Conservation (phyloP, 2,888 invertebrate species). For the Brachylomia viminalis region DNA sequence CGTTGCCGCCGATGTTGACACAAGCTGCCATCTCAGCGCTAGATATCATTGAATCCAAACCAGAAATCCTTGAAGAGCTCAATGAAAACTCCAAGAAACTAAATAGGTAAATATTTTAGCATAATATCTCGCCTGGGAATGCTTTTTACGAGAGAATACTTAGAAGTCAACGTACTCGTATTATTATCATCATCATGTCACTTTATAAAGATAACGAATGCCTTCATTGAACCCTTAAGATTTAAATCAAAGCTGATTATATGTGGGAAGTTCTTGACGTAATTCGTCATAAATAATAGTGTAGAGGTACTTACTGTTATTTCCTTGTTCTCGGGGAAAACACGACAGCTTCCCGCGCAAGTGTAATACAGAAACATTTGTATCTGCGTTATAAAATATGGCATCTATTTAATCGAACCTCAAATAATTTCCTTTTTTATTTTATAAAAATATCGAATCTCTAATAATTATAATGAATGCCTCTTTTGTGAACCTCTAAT, state of each 20-base stretch:
- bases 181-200: background rate
- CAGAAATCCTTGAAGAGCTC: constrained; percentile 91
- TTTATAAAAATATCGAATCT: background rate
- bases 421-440: background rate
- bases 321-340: background rate
- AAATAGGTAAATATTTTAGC: constrained; percentile 82
- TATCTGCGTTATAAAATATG: background rate
- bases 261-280: background rate
- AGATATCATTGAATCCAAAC: constrained; percentile 93
- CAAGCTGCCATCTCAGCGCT: constrained; percentile 96
- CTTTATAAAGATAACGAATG: background rate
- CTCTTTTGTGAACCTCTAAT: background rate
- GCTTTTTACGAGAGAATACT: background rate
- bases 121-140: no score
- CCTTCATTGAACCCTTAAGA: background rate
- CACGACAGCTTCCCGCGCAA: background rate
- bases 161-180: background rate
- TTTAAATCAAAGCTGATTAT: constrained; percentile 2
- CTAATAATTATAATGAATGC: background rate
- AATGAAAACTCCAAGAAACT: constrained; percentile 90
- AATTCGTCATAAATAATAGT: background rate
- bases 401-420: background rate
- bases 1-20: constrained; percentile 97
- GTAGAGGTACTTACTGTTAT: background rate
- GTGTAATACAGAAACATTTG: background rate